phyloP scores from a whole-genome alignment of 2,888 invertebrate genomes.

The Athrips mouffetella region DNA sequence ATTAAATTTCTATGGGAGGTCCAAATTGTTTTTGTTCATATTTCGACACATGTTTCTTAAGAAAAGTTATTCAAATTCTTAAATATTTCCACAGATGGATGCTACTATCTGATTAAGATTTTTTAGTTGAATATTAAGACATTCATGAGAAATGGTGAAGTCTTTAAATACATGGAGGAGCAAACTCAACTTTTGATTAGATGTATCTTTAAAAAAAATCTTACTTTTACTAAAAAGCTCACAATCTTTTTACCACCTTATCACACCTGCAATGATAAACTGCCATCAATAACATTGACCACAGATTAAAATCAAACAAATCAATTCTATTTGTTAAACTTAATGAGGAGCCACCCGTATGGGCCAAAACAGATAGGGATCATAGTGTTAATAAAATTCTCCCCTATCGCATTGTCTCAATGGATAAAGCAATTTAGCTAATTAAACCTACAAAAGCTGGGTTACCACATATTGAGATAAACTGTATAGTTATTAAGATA shows the following conservation, averaged over 20 bases:
- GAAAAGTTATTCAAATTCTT: too few relatives aligned
- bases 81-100: too few relatives aligned
- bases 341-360: conserved; percentile 68
- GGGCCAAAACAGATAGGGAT: conserved; percentile 49
- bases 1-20: too few relatives aligned
- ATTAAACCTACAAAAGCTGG: conserved; percentile 52
- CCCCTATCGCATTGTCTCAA: conserved; percentile 68
- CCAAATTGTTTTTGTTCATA: too few relatives aligned
- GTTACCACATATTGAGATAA: conserved; percentile 52
- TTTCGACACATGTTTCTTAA: too few relatives aligned
- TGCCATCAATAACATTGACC: conserved; percentile 21
- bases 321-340: conserved; percentile 70
- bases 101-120: too few relatives aligned
- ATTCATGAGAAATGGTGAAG: too few relatives aligned
- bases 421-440: conserved; percentile 77
- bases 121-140: too few relatives aligned
- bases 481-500: conserved; percentile 57
- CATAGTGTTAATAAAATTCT: conserved; percentile 61
- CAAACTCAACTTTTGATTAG: too few relatives aligned
- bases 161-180: too few relatives aligned
- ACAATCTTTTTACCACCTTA: not conserved
- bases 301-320: conserved; percentile 68
- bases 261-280: not conserved
- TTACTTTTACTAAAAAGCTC: too few relatives aligned
- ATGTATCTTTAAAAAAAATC: too few relatives aligned